Percentiles rank a stretch among this genome's conserved stretches.
Evolutionary conservation across 2,888 invertebrate species (phyloP).

Genomic region (Meliscaeva auricollis): DNA sequence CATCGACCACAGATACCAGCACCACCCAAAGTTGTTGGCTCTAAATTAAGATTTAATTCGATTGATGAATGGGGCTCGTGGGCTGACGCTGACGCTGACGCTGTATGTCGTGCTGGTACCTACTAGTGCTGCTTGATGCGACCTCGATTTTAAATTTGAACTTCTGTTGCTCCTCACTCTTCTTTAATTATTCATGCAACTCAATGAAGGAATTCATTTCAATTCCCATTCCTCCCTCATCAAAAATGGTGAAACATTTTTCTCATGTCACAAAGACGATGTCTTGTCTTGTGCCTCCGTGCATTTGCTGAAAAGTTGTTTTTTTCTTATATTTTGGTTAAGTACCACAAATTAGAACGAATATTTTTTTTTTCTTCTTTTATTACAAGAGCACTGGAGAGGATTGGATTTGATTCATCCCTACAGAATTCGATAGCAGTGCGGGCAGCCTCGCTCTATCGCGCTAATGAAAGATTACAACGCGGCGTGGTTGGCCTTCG

Average conservation of each 20-base stretch:
- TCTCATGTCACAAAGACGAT: conserved; percentile 13
- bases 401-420: conserved; percentile 1
- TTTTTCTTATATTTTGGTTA: not conserved
- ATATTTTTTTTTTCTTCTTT: not conserved
- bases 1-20: conserved; percentile 15
- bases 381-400: not conserved
- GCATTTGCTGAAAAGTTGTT: conserved; percentile 14
- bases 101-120: conserved; percentile 9
- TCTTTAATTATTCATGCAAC: conserved; percentile 61
- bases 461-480: conserved; percentile 28
- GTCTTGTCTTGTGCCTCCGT: not conserved
- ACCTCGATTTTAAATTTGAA: conserved; percentile 45
- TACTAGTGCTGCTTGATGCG: conserved; percentile 16
- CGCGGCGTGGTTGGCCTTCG: conserved; percentile 50
- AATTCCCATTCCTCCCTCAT: conserved; percentile 5
- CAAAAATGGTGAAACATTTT: not conserved
- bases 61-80: conserved; percentile 38
- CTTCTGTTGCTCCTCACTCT: conserved; percentile 47
- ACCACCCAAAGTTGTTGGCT: conserved; percentile 37
- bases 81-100: conserved; percentile 37
- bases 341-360: not conserved
- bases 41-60: conserved; percentile 68
- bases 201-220: conserved; percentile 34
- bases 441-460: not conserved
- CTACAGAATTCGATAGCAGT: conserved; percentile 6